Base-by-base conservation (phyloP, 2,797 vertebrate genomes). In the Rhincodon typus region DNA sequence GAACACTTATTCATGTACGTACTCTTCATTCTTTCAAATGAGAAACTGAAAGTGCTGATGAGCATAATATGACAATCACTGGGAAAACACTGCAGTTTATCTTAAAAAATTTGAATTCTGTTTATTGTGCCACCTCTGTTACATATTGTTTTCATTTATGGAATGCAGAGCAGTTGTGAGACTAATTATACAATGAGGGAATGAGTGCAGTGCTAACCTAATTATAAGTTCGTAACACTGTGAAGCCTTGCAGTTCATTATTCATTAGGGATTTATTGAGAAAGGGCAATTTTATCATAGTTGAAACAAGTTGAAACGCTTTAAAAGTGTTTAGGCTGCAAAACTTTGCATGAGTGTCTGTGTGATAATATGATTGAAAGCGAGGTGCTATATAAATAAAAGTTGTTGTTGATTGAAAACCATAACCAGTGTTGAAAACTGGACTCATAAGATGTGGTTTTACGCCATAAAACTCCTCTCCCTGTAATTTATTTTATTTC, bases 101-200 rank as follows among this genome's bases (percentile, higher is more conserved):
- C 34, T 42, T 94, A 67, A 94, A 94, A 84, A 84, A 46, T 23
- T 62, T 94, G 50, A 17, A 94, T 69, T 94, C 57, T 69, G 50
- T 69, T 94, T 94, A 69, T 38, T 94, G n/a, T 69, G 10, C 66
- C 42, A 57, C 86, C 25, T 69, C 62, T 94, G 3, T 25, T 94
- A 42, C 57, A 6, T 94, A 42, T 69, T n/a, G 90, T 67, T n/a
- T 94, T 93, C 62, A 69, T 94, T 94, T 67, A 94, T 23, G 38
- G 19, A 42, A n/a, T 25, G n/a, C 34, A 69, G 90, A 94, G 66
- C 90, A 23, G 90, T n/a, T 94, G n/a, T 69, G 34, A 93, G 62
- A 67, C 67, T 66, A 93, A 93, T n/a, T 93, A 23, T 67, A 62
- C 87, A 57, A n/a, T 62, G 62, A 90, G 62, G 87, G 57, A 90